Base-by-base conservation (phyloP, 2,797 vertebrate species). In the Cryptoblepharus egeriae region DNA sequence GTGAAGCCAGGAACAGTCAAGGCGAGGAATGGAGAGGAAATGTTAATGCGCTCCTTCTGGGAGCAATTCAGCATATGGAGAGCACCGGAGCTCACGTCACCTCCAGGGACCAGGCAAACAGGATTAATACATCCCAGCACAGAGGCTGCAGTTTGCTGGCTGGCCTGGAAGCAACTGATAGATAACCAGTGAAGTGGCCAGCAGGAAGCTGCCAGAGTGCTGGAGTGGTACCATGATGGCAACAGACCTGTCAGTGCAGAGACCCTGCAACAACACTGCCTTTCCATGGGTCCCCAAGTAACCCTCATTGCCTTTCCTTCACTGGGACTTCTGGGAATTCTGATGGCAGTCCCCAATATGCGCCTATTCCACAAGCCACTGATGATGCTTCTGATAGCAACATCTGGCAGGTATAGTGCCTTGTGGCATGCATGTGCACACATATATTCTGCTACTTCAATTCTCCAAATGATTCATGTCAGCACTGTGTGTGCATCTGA, bases 361-460 rank as follows among this genome's bases (percentile, higher is more conserved):
- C 20, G 42, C 45, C 37, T 1, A 0, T 58, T 57, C 4, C 0
- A 3, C 2, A 63, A 35, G 0, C 5, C 0, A 0, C 73, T 60
- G 28, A 57, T 22, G 24, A 18, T 32, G 32, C 52, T 64, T n/a
- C 13, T 28, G 49, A 80, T 45, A 32, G 57, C 13, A 7, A 1
- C 26, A 18, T 68, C 78, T n/a, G 61, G n/a, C 67, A 1, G 0
- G 0, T 18, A n/a, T 35, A 13, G 2, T 57, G 3, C 2, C 6
- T 71, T 45, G 42, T 15, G n/a, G 42, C 49, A 20, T 55, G 16
- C 28, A 6, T 7, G 16, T 2, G 32, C 15, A 10, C 22, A 16
- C 39, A 65, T 39, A 52, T 5, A 69, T 39, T 0, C 0, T 63
- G 52, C 79, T 74, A 37, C 55, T 22, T 60, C 1, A 5, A 28